Evolutionary conservation across 2,888 invertebrate species (phyloP), one percentile per base, ranked within the genome.

Genomic region (Catocala nupta): DNA sequence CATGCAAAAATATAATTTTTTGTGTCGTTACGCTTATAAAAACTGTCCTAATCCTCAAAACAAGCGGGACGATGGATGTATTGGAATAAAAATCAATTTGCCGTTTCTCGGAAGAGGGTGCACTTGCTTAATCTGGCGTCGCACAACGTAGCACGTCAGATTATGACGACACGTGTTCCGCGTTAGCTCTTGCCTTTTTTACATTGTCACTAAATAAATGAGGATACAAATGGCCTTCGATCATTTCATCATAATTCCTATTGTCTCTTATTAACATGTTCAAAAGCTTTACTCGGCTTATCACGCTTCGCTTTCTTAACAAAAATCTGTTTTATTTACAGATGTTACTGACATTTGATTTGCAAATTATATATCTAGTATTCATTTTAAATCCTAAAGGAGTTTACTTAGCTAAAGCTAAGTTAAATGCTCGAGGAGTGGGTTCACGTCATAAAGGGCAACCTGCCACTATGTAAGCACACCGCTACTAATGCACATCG

Each of bases 61-160:
- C 86, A 88, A 85, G 84, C 84, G 78, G 70, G 68, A 75, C 73
- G 75, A 67, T 61, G 70, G 69, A 77, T 78, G 70, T 84, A 82
- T 84, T 80, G 70, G 75, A 85, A 84, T 81, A 82, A 80, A 87
- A 88, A 88, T 88, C 82, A 81, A 87, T 88, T 82, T 75, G 78
- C 81, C 81, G 81, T 80, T 93, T 93, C 93, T 87, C 72, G 84
- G 92, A 93, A 93, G 73, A 84, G 85, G 75, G 81, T 81, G 84
- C 93, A 93, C 93, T 93, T 91, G 91, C 88, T 87, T 92, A 92
- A 92, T 92, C 92, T 90, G 83, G 84, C 86, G 85, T 83, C 89
- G 78, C 81, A 82, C 85, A 49, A 86, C 86, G 87, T 87, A 89
- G 82, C 81, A 78, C 80, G 81, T 90, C 90, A 90, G 90, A 89